Evolutionary conservation across 2,113 vertebrate genomes (phyloP), one percentile per base, ranked within the genome.

Genomic region (Cyprinodon variegatus): DNA sequence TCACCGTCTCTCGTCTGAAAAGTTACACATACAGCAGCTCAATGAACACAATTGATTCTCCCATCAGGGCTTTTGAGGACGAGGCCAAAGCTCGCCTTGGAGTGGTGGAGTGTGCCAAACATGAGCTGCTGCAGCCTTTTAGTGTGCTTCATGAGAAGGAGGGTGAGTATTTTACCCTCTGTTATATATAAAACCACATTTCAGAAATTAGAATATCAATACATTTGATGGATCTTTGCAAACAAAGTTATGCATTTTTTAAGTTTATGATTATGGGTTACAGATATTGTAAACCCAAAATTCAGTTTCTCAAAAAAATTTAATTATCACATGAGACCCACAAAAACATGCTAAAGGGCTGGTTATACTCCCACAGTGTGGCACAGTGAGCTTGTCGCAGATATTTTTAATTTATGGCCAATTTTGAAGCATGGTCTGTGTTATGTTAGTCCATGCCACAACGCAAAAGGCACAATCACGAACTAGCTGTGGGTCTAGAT

Each of bases 131-230:
- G 40, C 97, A 98, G 87, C 97, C 97, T 29, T 99, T 98, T 94
- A 97, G 94, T 45, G 96, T 99, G 83, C 95, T 99, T 11, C 97
- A 99, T 40, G 98, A 99, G 89, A 99, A 98, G 90, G 98, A 99
- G 90, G 97, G 98, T 96, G 79, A 95, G 95, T 40, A 13, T 64
- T 62, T 22, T 39, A 11, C 20, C 13, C 37, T 45, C 4, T 22
- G 3, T 15, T 59, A 22, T 15, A 29, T 3, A 10, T 22, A 13
- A 4, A 53, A 17, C 1, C 20, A 20, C 17, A 8, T 20, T 7
- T 8, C 17, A 53, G 8, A 53, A 50, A 20, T 50, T 17, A 50
- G 14, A 50, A 50, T 15, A 50, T 50, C 29, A 45, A 53, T 41
- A 41, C 41, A 41, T 6, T 53, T 3, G 50, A 53, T 53, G 29